Base-by-base conservation (phyloP, 2,888 invertebrate species). In the Napeogenes inachia region DNA sequence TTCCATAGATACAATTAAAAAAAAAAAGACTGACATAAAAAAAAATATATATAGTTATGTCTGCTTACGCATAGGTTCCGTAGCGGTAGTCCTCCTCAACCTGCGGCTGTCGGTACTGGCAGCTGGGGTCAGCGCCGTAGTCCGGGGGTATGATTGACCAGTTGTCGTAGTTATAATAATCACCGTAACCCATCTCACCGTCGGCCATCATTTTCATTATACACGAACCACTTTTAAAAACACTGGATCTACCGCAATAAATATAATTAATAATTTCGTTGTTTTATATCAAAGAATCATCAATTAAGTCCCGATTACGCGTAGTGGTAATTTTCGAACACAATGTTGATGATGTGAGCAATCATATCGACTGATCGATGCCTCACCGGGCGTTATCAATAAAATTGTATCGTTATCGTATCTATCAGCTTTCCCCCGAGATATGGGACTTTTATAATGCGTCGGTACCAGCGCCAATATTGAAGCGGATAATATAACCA, bases 61-160 rank as follows among this genome's bases (percentile, higher is more conserved):
- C 50, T 71, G 92, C 93, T 92, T 83, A 93, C 93, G 92, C 89
- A 76, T 92, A 93, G 53, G 87, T 87, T 59, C 85, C 89, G 70
- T 91, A 93, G 88, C 94, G 91, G 80, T 94, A 94, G 75, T 94
- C 95, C 58, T 95, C 94, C 54, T 94, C 94, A 4, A 77, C 63
- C 64, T 84, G 87, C 59, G 84, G 82, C 68, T 87, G 87, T 2
- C 88, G 76, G 8, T 80, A 72, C 72, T 85, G 87, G 72, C 83
- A 86, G 59, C 72, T 77, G 5, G 84, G 92, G 79, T 89, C 89
- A 67, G 88, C 91, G 50, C 92, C 92, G 79, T 94, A 95, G 81
- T 94, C 94, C 75, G 94, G 93, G 10, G 94, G 94, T 70, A 94
- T 92, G 70, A 93, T 92, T 64, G 94, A 92, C 94, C 94, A 94